Base-by-base conservation (phyloP, 2,888 invertebrate species). In the Caenorhabditis afra region DNA sequence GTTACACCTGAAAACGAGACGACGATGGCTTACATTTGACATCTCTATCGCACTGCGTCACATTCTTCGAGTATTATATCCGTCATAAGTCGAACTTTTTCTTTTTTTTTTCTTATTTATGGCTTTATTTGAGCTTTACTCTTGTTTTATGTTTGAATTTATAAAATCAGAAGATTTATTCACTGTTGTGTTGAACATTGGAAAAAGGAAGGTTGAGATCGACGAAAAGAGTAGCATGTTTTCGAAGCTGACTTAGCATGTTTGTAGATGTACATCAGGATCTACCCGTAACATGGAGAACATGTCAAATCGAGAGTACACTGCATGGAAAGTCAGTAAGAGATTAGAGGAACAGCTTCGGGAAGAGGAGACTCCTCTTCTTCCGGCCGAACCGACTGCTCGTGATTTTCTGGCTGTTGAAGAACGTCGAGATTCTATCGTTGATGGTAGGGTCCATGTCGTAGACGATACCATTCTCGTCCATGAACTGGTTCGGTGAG, bases 381-480 rank as follows among this genome's bases (percentile, higher is more conserved):
- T 73, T 78, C 39, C 78, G 47, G n/a, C 78, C 78, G 45, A 78
- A 73, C 67, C 78, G 35, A 29, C 70, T 71, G 55, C 23, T 71
- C 16, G 64, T 55, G 55, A 77, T 78, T 67, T 52, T 66, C 16
- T 78, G 78, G 22, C 61, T 78, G 52, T 79, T 79, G 74, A 80
- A 80, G 22, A 80, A 75, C 37, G 75, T 59, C 47, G 75, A 61
- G 23, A 80, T 66, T 75, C 79, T 70, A 41, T 83, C 83, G 49
- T 81, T 83, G 66, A 79, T 80, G 35, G 79, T 81, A 16, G 81
- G 81, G 41, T 79, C 81, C 74, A 83, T 75, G 53, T 83, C 81
- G 47, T 83, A 83, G 23, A 83, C 80, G 18, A 83, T 73, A 49
- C 83, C 83, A 39, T 83, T 83, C 44, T 83, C 83, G 35, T 83